Evolutionary conservation across 2,888 invertebrate genomes (phyloP), one percentile per base, ranked within the genome.

Genomic region (Chloromyia formosa): DNA sequence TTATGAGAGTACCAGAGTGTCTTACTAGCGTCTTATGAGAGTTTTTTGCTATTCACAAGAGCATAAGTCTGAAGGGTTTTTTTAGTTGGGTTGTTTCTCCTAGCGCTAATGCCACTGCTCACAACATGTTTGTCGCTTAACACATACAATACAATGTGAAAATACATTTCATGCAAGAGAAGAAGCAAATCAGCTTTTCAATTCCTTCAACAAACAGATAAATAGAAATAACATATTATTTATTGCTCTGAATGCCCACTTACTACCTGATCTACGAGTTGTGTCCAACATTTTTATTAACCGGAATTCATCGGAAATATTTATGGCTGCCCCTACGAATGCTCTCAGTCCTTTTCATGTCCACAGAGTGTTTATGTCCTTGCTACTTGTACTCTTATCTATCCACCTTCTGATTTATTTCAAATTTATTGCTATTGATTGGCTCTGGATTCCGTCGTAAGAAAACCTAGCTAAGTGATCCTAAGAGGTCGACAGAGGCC

Each of bases 341-440:
- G 1, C 3, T 2, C 58, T 20, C 58, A 16, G 58, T 23, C 23
- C 60, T 7, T 35, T 62, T 22, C 62, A 40, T 62, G 62, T 62
- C 62, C 35, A 16, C 27, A 40, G 40, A 27, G 62, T 62, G 62
- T 62, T 62, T 62, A 62, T 62, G 62, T 62, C 62, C 62, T 62
- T 62, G 62, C 62, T 62, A 62, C 62, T 62, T 40, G 40, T 16
- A 23, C 22, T 56, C 10, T 56, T 18, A 1, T 56, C 56, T 56
- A 20, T 56, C 18, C 4, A 1, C 56, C 10, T 20, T 56, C 20
- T 66, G 45, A 66, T 66, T 66, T 66, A 66, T 66, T 49, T 66
- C 18, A 66, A 49, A 66, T 66, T 66, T 66, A 66, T 66, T 66
- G 22, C 45, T 66, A 22, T 66, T 66, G 66, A 66, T 66, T 66